phyloP scores from a whole-genome alignment of 2,888 invertebrate genomes.

The Chesias legatella region DNA sequence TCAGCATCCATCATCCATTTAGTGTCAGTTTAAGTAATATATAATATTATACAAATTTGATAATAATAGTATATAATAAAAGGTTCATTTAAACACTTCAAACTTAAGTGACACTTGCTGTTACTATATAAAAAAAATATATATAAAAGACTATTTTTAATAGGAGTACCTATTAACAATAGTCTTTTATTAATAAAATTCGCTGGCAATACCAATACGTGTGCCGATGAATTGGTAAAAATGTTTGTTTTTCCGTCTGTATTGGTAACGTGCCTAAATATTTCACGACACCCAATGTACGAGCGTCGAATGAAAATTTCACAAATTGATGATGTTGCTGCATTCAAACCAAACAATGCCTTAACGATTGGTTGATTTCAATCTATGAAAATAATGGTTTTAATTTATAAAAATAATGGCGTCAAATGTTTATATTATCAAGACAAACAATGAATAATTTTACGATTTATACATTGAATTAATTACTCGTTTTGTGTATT shows the following conservation, averaged over 20 bases:
- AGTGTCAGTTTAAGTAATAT: no score
- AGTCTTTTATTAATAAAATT: constrained; percentile 9
- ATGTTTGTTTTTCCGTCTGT: constrained; percentile 55
- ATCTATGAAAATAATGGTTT: constrained; percentile 50
- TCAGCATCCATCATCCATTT: no score
- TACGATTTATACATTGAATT: no score
- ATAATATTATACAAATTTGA: no score
- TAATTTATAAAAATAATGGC: constrained; percentile 31
- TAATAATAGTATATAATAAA: no score
- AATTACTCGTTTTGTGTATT: no score
- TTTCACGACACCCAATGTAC: constrained; percentile 51
- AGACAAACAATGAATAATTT: no score
- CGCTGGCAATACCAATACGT: constrained; percentile 5
- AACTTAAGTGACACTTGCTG: no score
- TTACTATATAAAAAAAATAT: no score
- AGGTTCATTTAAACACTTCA: no score
- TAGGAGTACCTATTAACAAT: no score
- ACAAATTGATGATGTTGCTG: constrained; percentile 70
- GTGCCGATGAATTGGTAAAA: constrained; percentile 48
- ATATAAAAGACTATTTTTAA: no score
- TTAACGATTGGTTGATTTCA: constrained; percentile 61
- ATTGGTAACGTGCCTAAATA: constrained; percentile 53
- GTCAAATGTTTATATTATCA: neutral
- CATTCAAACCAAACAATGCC: constrained; percentile 62
- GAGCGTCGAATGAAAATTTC: constrained; percentile 64